Evolutionary conservation across 2,888 invertebrate genomes (phyloP).

Genomic region (Phengaris arion): DNA sequence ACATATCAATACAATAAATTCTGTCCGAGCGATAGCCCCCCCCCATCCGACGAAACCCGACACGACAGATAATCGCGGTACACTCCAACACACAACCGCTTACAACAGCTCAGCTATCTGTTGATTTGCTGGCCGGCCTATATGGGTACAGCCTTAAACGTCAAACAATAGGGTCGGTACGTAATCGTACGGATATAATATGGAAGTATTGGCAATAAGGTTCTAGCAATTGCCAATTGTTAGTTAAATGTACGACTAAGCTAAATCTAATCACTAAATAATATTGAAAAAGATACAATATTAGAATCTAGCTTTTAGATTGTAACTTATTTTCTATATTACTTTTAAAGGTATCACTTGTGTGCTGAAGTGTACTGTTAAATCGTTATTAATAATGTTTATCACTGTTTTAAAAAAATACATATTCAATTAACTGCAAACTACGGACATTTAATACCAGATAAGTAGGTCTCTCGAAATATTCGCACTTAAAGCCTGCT

Average conservation of each 20-base stretch:
- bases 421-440: background rate
- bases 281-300: background rate
- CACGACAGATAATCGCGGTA: conserved; percentile 16
- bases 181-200: conserved; percentile 1
- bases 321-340: background rate
- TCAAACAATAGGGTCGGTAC: background rate
- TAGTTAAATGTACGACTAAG: background rate
- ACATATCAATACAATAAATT: conserved; percentile 21
- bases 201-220: conserved; percentile 17
- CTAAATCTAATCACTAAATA: background rate
- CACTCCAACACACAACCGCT: conserved; percentile 2
- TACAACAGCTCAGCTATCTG: background rate
- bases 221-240: conserved; percentile 5
- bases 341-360: background rate
- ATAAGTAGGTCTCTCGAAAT: background rate
- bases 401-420: background rate
- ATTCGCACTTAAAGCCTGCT: background rate
- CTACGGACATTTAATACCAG: background rate
- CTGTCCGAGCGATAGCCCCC: conserved; percentile 11
- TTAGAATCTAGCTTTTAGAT: background rate
- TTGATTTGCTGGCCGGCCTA: background rate
- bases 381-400: background rate
- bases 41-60: conserved; percentile 7
- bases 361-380: background rate
- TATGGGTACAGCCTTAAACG: conserved; percentile 16